phyloP scores from a whole-genome alignment of 2,113 vertebrate genomes.

The Noctilio leporinus region DNA sequence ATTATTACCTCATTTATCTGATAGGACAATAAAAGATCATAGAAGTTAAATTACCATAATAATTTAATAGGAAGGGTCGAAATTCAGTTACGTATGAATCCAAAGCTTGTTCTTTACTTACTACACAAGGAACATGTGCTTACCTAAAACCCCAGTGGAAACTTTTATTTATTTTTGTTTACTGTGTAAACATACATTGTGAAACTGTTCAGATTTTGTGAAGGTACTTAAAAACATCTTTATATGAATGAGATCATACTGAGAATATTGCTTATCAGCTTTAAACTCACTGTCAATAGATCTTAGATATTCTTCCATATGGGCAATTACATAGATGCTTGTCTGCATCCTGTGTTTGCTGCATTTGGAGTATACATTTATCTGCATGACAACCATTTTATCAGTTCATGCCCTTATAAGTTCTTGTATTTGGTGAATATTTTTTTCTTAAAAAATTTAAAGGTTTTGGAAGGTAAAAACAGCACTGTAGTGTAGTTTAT shows the following conservation, averaged over 20 bases:
- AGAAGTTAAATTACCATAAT: not conserved
- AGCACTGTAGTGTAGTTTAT: not conserved
- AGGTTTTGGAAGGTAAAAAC: not conserved
- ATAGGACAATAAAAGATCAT: not conserved
- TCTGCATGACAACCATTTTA: not conserved
- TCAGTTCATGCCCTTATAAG: not conserved
- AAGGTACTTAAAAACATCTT: not conserved
- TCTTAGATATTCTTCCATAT: not conserved
- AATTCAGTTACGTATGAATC: not conserved
- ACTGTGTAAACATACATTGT: not conserved
- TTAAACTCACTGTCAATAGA: not conserved
- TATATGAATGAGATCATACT: not conserved
- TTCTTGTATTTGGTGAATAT: not conserved
- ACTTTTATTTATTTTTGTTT: not conserved
- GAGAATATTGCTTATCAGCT: not conserved
- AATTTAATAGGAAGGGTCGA: not conserved
- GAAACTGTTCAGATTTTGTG: not conserved
- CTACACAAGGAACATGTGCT: not conserved
- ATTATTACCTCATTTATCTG: not conserved
- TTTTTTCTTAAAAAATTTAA: not conserved
- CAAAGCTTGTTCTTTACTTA: not conserved
- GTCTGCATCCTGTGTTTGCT: not conserved
- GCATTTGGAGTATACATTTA: not conserved
- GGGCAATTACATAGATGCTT: not conserved
- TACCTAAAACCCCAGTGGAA: not conserved